phyloP scores from a whole-genome alignment of 1,140 invertebrate species.

The Harpegnathos saltator region DNA sequence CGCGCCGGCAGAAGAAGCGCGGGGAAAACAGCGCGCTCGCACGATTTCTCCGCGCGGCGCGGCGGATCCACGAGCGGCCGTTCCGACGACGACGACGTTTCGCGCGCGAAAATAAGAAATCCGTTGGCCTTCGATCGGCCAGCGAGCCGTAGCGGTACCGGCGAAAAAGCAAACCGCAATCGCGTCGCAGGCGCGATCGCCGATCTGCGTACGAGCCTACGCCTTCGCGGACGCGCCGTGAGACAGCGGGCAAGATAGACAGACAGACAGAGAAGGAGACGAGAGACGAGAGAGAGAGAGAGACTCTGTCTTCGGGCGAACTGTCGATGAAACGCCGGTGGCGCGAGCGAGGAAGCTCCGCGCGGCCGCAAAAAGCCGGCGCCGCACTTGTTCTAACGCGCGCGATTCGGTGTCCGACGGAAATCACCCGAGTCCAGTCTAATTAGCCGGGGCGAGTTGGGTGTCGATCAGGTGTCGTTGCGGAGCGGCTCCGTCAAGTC shows the following conservation, averaged over 20 bases:
- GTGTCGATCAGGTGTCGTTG: conserved; percentile 32
- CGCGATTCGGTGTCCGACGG: too few species aligned
- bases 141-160: conserved; percentile 65
- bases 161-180: conserved; percentile 66
- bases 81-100: too few species aligned
- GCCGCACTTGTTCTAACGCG: too few species aligned
- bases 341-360: too few species aligned
- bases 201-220: conserved; percentile 62
- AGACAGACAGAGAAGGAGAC: too few species aligned
- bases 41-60: conserved; percentile 65
- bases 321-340: too few species aligned
- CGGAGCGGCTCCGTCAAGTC: conserved; percentile 33
- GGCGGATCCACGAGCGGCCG: conserved; percentile 64
- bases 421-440: too few species aligned
- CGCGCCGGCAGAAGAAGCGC: conserved; percentile 21
- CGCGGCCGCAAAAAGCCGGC: too few species aligned
- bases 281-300: too few species aligned
- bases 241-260: too few species aligned
- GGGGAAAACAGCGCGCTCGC: conserved; percentile 1
- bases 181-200: conserved; percentile 28
- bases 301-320: too few species aligned
- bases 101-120: conserved; percentile 75
- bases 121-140: conserved; percentile 62
- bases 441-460: too few species aligned
- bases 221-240: conserved; percentile 34